Evolutionary conservation across 2,797 vertebrate genomes (phyloP), one percentile per base, ranked within the genome.

Genomic region (Spinus olivaceus): DNA sequence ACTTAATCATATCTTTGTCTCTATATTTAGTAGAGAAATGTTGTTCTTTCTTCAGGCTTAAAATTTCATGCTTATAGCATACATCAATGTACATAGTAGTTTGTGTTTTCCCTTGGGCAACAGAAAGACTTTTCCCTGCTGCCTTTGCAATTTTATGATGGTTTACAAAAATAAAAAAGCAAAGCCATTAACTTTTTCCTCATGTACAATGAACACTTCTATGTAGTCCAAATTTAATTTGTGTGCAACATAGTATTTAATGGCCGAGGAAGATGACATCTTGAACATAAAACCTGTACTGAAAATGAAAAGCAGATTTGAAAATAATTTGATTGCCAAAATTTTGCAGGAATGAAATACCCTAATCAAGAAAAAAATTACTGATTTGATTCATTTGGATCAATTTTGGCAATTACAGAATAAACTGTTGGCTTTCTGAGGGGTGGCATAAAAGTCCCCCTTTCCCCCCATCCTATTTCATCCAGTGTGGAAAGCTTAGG

Each of bases 381-480:
- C 4, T 72, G 24, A 28, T 51, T 47, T 70, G 20, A 21, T 61
- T 46, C 7, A 16, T n/a, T 27, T 2, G 1, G 8, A 2, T 64
- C 19, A 41, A 0, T 57, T 85, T 71, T 71, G 21, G 7, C 22
- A 61, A 3, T 59, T 76, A 30, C 22, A 33, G 42, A 65, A 15
- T 42, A 59, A 69, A 33, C n/a, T 71, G 8, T 49, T 79, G 13
- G 15, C 30, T 54, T 2, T 28, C 23, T 47, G 35, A 67, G 6
- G 24, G 8, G 7, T 14, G 14, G 8, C 19, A 20, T 84, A 47
- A 69, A 77, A 53, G 25, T 49, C 8, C 14, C 5, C 2, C 8
- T 15, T 44, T 20, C 2, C 9, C 17, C 5, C 7, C 0, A 0
- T 6, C 21, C 6, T 3, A 2, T 82, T 64, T 19, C 6, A 24